Conservation (phyloP, 64 coral and sea anemone species). For the Pachyseris speciosa region DNA sequence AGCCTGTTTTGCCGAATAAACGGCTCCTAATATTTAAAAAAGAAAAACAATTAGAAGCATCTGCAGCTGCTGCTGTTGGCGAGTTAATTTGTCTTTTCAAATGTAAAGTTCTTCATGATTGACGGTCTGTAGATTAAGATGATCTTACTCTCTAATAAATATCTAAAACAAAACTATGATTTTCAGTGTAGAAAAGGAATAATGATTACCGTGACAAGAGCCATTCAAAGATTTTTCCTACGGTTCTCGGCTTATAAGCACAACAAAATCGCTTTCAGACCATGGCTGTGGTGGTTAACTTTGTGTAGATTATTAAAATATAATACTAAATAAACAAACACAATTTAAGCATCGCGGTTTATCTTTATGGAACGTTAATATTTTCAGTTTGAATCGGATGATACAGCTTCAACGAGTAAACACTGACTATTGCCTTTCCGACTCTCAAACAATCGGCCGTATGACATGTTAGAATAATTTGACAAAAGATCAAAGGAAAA, state of each 20-base stretch:
- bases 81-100: constrained; percentile 4
- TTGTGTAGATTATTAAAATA: too few relatives aligned
- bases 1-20: background rate
- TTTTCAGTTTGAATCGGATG: too few relatives aligned
- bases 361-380: too few relatives aligned
- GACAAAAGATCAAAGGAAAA: too few relatives aligned
- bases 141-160: background rate
- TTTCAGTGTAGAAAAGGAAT: background rate
- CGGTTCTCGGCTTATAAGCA: too few relatives aligned
- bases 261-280: background rate
- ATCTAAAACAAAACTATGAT: background rate
- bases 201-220: too few relatives aligned
- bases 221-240: background rate
- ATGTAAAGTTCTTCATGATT: background rate
- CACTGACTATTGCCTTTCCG: too few relatives aligned
- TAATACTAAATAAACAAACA: too few relatives aligned
- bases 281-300: background rate
- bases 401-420: too few relatives aligned
- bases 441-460: too few relatives aligned
- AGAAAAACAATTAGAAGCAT: background rate
- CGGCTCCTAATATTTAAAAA: constrained; percentile 3
- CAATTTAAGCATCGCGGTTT: background rate
- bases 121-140: background rate
- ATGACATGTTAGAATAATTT: too few relatives aligned
- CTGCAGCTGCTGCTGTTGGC: background rate